Evolutionary conservation across 2,888 invertebrate genomes (phyloP).

Genomic region (Drosophila leonis): DNA sequence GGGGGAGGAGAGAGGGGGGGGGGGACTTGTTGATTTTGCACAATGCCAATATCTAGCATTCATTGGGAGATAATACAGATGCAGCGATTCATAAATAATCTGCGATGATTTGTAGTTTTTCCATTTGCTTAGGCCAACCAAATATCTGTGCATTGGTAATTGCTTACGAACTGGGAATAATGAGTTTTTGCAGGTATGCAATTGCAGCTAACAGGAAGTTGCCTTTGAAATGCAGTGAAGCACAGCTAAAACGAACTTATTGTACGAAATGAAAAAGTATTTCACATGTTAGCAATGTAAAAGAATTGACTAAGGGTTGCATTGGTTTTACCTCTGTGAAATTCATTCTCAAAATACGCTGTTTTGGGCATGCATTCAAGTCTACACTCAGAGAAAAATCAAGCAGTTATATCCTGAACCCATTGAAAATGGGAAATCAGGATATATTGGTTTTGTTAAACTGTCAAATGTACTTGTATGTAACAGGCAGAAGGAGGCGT

Average conservation of each 20-base stretch:
- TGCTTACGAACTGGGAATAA: constrained; percentile 32
- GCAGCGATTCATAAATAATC: constrained; percentile 31
- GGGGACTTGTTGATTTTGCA: constrained; percentile 68
- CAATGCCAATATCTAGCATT: constrained; percentile 54
- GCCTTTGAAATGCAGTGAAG: constrained; percentile 24
- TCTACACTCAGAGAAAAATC: not conserved
- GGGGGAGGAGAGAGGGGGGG: no score
- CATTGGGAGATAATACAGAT: constrained; percentile 50
- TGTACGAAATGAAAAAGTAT: not conserved
- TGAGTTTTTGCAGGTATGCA: constrained; percentile 45
- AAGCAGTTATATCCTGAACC: no score
- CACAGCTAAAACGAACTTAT: constrained; percentile 1
- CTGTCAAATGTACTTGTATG: no score
- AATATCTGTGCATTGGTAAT: constrained; percentile 19
- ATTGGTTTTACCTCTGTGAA: not conserved
- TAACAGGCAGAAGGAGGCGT: no score
- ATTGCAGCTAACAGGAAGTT: constrained; percentile 41
- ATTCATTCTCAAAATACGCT: not conserved
- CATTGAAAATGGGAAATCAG: no score
- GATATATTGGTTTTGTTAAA: no score
- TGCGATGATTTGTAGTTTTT: constrained; percentile 22
- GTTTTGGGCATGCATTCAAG: not conserved
- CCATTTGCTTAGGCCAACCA: constrained; percentile 28
- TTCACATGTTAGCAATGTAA: not conserved
- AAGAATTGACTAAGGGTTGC: not conserved